Conservation (phyloP, 1,140 invertebrate species). For the Asobara japonica region DNA sequence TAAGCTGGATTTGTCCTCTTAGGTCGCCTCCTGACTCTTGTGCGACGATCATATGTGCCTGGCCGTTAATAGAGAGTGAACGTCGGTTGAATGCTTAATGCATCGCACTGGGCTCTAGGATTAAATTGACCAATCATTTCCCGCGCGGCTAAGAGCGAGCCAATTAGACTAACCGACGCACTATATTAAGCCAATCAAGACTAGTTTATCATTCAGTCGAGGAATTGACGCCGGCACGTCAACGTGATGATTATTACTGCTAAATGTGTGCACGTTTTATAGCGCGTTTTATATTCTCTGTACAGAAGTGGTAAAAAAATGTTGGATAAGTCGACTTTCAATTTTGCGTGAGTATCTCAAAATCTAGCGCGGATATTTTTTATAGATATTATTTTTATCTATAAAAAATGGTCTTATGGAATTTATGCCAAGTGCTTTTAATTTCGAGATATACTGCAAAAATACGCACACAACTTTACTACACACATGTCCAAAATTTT, state of each 20-base stretch:
- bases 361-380: too few relatives aligned
- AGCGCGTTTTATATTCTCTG: too few relatives aligned
- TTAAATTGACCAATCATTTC: conserved; percentile 69
- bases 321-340: too few relatives aligned
- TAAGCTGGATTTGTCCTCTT: background rate
- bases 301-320: too few relatives aligned
- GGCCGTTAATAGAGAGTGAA: conserved; percentile 63
- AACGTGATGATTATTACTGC: conserved; percentile 18
- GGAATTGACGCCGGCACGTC: conserved; percentile 50
- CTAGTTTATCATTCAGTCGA: conserved; percentile 66
- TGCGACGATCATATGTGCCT: conserved; percentile 10
- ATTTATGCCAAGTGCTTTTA: too few relatives aligned
- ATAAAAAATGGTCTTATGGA: too few relatives aligned
- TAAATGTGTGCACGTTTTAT: background rate
- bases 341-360: too few relatives aligned
- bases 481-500: background rate
- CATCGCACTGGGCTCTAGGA: conserved; percentile 58
- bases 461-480: too few relatives aligned
- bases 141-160: conserved; percentile 59
- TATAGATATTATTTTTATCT: too few relatives aligned
- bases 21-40: background rate
- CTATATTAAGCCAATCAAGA: conserved; percentile 68
- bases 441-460: too few relatives aligned
- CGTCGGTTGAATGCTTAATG: conserved; percentile 66
- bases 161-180: conserved; percentile 61